A percentile compares a stretch with the other conserved stretches of the same genome.
phyloP scores from a whole-genome alignment of 2,113 vertebrate species.

The Speoplatyrhinus poulsoni region DNA sequence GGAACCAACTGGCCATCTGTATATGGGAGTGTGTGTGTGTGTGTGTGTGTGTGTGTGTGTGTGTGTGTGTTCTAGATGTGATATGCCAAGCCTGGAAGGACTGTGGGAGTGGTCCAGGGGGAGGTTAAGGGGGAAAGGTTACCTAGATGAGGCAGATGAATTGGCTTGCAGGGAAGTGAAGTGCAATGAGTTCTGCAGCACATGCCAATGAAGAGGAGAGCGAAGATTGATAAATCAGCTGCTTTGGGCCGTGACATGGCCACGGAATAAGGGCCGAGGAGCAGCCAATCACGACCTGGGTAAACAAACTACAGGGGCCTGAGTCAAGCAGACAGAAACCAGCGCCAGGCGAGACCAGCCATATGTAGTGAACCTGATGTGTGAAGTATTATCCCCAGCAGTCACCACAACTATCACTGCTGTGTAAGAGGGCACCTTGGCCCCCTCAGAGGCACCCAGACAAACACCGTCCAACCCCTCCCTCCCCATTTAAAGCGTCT shows the following conservation, averaged over 20 bases:
- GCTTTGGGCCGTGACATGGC: constrained; percentile 35
- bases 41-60: not conserved
- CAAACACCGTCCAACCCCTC: constrained; percentile 66
- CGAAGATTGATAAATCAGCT: constrained; percentile 24
- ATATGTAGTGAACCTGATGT: constrained; percentile 73
- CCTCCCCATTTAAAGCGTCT: constrained; percentile 67
- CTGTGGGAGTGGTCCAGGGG: constrained; percentile 42
- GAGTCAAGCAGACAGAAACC: constrained; percentile 53
- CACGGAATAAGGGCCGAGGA: constrained; percentile 41
- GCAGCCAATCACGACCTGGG: constrained; percentile 44
- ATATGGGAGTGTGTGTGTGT: constrained; percentile 35
- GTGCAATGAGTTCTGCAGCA: constrained; percentile 33
- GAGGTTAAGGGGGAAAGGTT: constrained; percentile 36
- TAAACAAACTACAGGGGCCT: constrained; percentile 53
- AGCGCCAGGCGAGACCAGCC: constrained; percentile 53
- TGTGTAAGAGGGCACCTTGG: constrained; percentile 73
- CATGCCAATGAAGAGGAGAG: constrained; percentile 44
- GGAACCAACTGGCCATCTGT: constrained; percentile 70
- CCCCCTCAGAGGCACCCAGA: constrained; percentile 54
- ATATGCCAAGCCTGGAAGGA: constrained; percentile 73
- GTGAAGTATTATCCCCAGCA: constrained; percentile 74
- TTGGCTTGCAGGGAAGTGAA: constrained; percentile 24
- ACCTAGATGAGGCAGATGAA: constrained; percentile 24
- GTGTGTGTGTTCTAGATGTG: constrained; percentile 88
- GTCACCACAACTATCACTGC: constrained; percentile 60